These are phyloP conservation scores for Cheirogaleus medius DNA, from an alignment of 2,113 vertebrate genomes.

Conservation along the genomic window DNA sequence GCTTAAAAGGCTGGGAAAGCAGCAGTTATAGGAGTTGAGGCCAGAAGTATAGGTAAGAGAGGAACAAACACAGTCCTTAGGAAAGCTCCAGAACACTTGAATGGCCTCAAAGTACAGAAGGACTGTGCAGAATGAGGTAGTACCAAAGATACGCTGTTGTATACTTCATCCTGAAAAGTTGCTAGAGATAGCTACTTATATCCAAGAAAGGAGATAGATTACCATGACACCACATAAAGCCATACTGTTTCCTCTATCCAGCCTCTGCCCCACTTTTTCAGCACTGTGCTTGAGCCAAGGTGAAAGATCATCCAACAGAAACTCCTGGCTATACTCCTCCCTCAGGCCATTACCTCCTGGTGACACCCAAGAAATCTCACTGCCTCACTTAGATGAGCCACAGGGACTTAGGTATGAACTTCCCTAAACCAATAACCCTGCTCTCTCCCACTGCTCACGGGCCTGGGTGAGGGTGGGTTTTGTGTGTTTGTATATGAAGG, in stretches of 20 bases:
- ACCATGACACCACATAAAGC: background rate
- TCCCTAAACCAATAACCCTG: background rate
- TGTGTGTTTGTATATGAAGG: background rate
- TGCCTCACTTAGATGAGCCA: background rate
- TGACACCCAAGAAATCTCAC: background rate
- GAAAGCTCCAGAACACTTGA: background rate
- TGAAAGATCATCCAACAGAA: background rate
- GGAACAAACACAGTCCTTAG: background rate
- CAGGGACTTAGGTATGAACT: background rate
- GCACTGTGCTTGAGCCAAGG: background rate
- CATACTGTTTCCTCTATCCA: background rate
- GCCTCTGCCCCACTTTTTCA: background rate
- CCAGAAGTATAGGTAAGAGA: conserved; percentile 5
- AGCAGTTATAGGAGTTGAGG: background rate
- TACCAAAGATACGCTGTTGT: conserved; percentile 17
- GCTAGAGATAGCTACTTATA: background rate
- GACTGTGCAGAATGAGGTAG: background rate
- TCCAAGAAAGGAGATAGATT: background rate
- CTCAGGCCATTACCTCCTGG: background rate
- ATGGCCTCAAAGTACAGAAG: background rate
- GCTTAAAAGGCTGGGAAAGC: background rate
- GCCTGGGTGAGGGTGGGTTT: too few species aligned
- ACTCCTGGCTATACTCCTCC: background rate
- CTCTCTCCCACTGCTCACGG: background rate
- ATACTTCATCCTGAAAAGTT: background rate